Conservation (phyloP, 2,113 vertebrate genomes). For the Indicator maculatus region DNA sequence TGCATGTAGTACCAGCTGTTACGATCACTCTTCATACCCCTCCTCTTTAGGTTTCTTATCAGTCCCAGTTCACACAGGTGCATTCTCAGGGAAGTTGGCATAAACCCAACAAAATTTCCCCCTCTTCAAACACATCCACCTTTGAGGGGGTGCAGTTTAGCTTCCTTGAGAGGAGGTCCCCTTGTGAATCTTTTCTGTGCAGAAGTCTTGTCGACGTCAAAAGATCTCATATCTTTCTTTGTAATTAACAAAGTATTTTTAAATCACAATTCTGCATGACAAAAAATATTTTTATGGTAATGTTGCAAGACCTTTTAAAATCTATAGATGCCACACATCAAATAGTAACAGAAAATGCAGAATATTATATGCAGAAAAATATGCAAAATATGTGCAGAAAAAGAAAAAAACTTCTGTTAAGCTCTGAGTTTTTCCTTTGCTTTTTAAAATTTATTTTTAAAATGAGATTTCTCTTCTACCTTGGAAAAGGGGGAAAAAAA, state of each 20-base stretch:
- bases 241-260: background rate
- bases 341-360: background rate
- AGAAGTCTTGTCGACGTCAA: background rate
- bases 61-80: background rate
- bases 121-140: background rate
- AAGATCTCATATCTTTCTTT: constrained; percentile 20
- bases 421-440: background rate
- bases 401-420: background rate
- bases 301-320: background rate
- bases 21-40: fast-evolving
- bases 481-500: background rate
- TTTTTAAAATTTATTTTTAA: background rate
- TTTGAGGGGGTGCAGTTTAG: background rate
- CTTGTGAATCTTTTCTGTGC: background rate
- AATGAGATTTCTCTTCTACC: background rate
- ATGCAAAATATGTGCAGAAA: background rate
- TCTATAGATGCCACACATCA: background rate
- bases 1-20: background rate
- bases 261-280: background rate
- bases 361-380: background rate
- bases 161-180: background rate
- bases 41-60: background rate
- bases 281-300: constrained; percentile 4
- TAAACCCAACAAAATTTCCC: background rate
- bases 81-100: background rate